Evolutionary conservation across 2,113 vertebrate genomes (phyloP).

Genomic region (Tonatia bakeri): DNA sequence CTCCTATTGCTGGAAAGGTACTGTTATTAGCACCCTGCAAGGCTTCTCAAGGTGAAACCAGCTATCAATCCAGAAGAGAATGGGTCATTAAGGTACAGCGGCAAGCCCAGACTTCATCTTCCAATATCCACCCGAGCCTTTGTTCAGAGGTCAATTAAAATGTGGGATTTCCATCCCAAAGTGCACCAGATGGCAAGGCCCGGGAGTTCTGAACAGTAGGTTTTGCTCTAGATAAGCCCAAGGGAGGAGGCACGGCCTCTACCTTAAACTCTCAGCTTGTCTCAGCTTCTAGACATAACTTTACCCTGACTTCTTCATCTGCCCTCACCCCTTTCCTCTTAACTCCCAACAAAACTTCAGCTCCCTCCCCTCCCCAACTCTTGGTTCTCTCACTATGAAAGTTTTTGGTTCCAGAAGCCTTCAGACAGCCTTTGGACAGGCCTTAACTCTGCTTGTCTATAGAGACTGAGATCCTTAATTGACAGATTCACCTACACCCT

Average conservation of each 20-base stretch:
- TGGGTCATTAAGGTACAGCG: not conserved
- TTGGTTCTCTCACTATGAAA: not conserved
- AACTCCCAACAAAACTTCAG: not conserved
- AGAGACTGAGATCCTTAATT: not conserved
- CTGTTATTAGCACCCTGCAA: not conserved
- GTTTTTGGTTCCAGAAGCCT: not conserved
- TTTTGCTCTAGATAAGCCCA: not conserved
- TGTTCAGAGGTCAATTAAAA: not conserved
- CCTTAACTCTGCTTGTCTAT: not conserved
- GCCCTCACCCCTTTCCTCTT: not conserved
- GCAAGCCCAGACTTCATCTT: not conserved
- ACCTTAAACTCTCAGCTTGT: not conserved
- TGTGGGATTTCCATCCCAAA: not conserved
- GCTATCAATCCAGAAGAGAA: not conserved
- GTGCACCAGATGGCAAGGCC: not conserved
- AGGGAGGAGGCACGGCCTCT: not conserved
- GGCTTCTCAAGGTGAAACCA: not conserved
- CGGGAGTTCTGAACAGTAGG: not conserved
- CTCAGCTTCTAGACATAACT: not conserved
- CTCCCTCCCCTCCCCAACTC: not conserved
- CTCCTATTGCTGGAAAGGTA: not conserved
- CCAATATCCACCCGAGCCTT: not conserved
- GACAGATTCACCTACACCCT: not conserved
- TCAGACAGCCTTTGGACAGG: not conserved
- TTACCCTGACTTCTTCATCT: not conserved